Conservation (phyloP, 1,140 invertebrate species). For the Ceratosolen fusciceps region DNA sequence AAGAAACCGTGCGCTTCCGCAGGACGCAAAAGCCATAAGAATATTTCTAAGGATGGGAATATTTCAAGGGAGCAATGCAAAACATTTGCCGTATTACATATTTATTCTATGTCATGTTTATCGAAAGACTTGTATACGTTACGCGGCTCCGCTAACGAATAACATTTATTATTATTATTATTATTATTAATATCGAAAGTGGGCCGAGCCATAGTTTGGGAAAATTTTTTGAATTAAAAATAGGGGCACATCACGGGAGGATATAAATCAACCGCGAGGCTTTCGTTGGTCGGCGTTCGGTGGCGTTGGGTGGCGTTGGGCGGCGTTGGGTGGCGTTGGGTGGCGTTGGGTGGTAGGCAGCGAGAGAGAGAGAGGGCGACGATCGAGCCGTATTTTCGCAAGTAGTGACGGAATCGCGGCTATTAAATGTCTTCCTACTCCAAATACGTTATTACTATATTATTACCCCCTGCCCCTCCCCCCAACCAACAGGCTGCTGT, state of each 20-base stretch:
- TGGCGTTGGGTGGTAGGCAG: not conserved
- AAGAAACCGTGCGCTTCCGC: not conserved
- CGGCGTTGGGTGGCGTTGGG: not conserved
- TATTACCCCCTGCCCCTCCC: not conserved
- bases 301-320: not conserved
- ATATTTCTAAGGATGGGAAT: not conserved
- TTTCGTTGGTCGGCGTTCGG: too few relatives aligned
- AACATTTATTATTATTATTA: not conserved
- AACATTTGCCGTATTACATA: not conserved
- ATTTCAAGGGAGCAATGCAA: not conserved
- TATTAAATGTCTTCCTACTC: conserved; percentile 36
- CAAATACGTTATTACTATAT: conserved; percentile 40
- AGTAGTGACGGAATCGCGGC: not conserved
- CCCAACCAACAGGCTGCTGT: too few relatives aligned
- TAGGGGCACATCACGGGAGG: not conserved
- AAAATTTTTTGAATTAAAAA: not conserved
- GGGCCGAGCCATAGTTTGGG: not conserved
- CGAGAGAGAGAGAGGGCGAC: too few relatives aligned
- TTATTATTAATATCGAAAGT: not conserved
- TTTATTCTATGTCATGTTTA: not conserved
- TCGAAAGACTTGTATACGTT: not conserved
- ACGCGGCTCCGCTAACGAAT: not conserved
- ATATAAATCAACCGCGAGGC: not conserved
- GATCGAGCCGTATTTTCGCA: not conserved
- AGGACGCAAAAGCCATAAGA: not conserved